Base-by-base conservation (phyloP, 2,888 invertebrate species). In the Caenorhabditis afra region DNA sequence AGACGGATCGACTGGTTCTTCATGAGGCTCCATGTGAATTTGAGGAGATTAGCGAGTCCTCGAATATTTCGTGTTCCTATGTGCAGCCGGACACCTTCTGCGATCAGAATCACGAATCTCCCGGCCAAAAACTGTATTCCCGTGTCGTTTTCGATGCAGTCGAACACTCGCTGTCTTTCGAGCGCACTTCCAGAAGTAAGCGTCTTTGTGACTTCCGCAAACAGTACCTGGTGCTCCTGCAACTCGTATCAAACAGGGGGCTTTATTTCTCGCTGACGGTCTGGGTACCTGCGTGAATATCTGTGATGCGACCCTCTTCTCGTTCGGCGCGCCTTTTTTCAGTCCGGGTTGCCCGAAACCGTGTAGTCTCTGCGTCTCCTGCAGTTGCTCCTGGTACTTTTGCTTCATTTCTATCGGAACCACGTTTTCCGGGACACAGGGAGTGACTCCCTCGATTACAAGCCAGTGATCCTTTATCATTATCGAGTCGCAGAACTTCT, bases 191-290 rank as follows among this genome's bases (percentile, higher is more conserved):
- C 79, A 29, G n/a, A 61, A 0, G 75, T 65, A 29, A 79, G 29
- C 18, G 52, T 49, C 22, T 66, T 65, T 11, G 71, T 66, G 4
- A 70, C 23, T 61, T 75, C 75, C 1, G 61, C 20, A 41, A 59
- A 79, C 16, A 79, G 49, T 0, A 79, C 70, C 70, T 79, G 79
- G 47, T 79, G 79, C 18, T 79, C 79, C 77, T 76, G 68, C 50
- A 64, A 35, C 49, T 66, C 65, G 14, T 47, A 45, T 29, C 14
- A 52, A 11, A 65, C 12, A 14, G 16, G 35, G 57, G 3, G 10
- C n/a, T 14, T 12, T 14, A 52, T 5, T 44, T 20, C n/a, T 11
- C 4, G 23, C 29, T 44, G 16, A 35, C 58, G 20, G 41, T 50
- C 7, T 29, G 7, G 29, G 7, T 55, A 76, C 76, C 39, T 70